Conservation (phyloP, 2,888 invertebrate genomes). For the Diarsia rubi region DNA sequence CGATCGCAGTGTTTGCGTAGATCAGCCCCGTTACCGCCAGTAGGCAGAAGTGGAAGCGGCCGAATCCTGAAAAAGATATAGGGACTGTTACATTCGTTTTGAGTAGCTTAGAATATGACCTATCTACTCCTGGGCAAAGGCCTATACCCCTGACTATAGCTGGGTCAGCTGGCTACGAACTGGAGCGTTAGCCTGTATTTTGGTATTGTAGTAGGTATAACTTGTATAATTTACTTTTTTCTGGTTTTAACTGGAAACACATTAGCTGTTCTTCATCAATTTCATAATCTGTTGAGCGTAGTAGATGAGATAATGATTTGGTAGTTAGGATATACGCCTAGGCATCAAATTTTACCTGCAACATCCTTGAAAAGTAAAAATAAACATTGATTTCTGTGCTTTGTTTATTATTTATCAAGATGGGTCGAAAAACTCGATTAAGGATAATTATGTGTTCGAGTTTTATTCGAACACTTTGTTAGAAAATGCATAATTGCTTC, state of each 20-base stretch:
- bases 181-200: background rate
- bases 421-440: background rate
- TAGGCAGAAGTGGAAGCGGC: slow-evolving; percentile 95
- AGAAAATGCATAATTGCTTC: too few relatives aligned
- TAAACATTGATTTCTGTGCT: background rate
- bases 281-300: background rate
- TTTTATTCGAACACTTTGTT: too few relatives aligned
- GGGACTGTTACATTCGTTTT: slow-evolving; percentile 5
- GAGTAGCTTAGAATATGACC: background rate
- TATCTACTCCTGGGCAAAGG: background rate
- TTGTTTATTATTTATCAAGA: background rate
- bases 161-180: background rate
- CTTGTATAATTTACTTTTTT: background rate
- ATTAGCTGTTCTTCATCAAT: background rate
- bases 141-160: background rate
- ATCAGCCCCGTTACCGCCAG: slow-evolving; percentile 95
- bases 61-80: slow-evolving; percentile 92
- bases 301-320: background rate
- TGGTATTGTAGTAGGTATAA: background rate
- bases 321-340: background rate
- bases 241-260: background rate
- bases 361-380: background rate
- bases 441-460: too few relatives aligned
- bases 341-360: background rate
- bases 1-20: slow-evolving; percentile 95